phyloP scores from a whole-genome alignment of 2,888 invertebrate genomes.

The Neoitamus cyanurus region DNA sequence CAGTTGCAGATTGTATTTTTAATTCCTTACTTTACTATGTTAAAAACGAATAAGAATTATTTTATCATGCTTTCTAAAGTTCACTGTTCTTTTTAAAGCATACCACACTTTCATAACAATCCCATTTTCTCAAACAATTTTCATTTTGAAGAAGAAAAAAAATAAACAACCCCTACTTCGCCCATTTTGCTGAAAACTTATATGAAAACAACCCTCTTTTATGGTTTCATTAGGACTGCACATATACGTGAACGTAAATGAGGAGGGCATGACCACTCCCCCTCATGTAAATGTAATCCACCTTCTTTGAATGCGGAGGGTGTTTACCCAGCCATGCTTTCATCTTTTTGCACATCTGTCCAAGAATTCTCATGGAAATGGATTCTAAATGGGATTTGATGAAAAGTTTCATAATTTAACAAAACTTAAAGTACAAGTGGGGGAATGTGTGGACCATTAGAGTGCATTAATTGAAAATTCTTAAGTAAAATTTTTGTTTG shows the following conservation, averaged over 20 bases:
- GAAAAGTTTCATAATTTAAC: background rate
- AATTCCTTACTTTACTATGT: too few relatives aligned
- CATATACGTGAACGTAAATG: background rate
- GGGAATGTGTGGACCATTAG: too few relatives aligned
- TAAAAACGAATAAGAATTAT: too few relatives aligned
- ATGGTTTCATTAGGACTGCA: background rate
- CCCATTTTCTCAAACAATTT: background rate
- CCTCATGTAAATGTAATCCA: constrained; percentile 5
- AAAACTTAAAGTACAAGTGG: background rate
- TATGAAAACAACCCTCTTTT: background rate
- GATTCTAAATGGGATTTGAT: background rate
- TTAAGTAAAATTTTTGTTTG: too few relatives aligned
- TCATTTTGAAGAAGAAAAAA: background rate
- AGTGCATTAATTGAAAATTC: too few relatives aligned
- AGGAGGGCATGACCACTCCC: background rate
- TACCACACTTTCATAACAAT: background rate
- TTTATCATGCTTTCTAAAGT: background rate
- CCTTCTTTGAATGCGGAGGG: background rate
- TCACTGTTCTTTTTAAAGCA: background rate
- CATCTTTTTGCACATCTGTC: background rate
- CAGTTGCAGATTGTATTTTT: too few relatives aligned
- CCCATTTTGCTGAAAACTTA: background rate
- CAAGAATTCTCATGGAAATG: background rate
- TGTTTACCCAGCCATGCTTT: background rate
- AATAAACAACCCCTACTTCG: background rate